phyloP scores from a whole-genome alignment of 2,888 invertebrate species.

The Helleia helle region DNA sequence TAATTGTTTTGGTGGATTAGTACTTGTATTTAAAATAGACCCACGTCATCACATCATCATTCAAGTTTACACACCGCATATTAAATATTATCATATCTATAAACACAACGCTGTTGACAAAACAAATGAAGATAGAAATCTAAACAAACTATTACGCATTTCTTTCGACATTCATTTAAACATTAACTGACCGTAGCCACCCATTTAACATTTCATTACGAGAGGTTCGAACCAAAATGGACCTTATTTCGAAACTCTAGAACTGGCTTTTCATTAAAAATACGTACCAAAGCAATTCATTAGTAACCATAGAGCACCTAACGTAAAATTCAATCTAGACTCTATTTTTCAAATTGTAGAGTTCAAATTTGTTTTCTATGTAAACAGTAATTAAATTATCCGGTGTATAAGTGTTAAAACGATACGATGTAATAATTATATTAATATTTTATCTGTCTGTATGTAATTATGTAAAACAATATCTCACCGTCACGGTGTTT shows the following conservation, averaged over 20 bases:
- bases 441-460: conserved; percentile 3
- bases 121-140: conserved; percentile 26
- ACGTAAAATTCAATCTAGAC: conserved; percentile 13
- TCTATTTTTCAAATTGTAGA: conserved; percentile 10
- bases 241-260: conserved; percentile 14
- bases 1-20: too few relatives aligned
- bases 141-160: conserved; percentile 16
- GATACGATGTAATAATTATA: conserved; percentile 18
- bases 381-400: conserved; percentile 22
- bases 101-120: conserved; percentile 26
- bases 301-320: conserved; percentile 25
- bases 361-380: conserved; percentile 8
- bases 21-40: too few relatives aligned
- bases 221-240: conserved; percentile 12
- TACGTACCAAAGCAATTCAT: conserved; percentile 21
- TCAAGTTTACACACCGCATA: too few relatives aligned
- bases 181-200: conserved; percentile 29
- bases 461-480: conserved; percentile 7
- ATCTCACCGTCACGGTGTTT: conserved; percentile 1
- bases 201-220: conserved; percentile 19
- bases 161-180: conserved; percentile 10
- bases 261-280: conserved; percentile 14
- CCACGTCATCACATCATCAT: too few relatives aligned
- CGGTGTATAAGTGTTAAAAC: conserved; percentile 32
- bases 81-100: conserved; percentile 27